These are phyloP conservation scores for Euwallacea similis DNA, from an alignment of 1,140 invertebrate species.

Conservation along the genomic window DNA sequence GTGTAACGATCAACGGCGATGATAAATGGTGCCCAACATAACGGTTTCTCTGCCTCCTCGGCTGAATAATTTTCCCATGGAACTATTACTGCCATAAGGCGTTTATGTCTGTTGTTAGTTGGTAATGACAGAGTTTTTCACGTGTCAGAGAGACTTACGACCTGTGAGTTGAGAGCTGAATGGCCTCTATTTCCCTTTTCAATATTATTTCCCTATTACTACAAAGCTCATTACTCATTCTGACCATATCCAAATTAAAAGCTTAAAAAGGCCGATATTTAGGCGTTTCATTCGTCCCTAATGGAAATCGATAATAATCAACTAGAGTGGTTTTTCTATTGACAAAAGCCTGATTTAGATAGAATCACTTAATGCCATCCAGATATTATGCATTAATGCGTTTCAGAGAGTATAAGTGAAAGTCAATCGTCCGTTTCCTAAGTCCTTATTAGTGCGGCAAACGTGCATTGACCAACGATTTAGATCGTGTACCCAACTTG, in stretches of 20 bases:
- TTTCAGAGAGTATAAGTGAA: not conserved
- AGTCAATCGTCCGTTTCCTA: conserved; percentile 8
- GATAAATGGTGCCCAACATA: conserved; percentile 5
- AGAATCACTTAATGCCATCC: no score
- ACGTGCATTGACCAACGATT: conserved; percentile 12
- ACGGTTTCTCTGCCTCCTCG: conserved; percentile 5
- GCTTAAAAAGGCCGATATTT: no score
- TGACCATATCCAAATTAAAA: no score
- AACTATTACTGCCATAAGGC: conserved; percentile 10
- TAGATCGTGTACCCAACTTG: conserved; percentile 11
- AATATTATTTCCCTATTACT: no score
- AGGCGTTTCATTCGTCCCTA: no score
- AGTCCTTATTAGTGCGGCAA: conserved; percentile 10
- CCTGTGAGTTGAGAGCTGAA: not conserved
- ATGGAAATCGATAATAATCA: no score
- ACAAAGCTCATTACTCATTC: no score
- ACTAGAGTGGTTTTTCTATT: no score
- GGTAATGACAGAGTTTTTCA: conserved; percentile 3
- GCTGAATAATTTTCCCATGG: conserved; percentile 16
- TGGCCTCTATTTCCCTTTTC: no score
- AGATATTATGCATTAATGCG: no score
- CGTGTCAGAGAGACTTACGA: conserved; percentile 4
- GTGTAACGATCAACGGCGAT: not conserved
- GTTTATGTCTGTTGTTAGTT: conserved; percentile 9
- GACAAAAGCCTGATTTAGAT: no score